Evolutionary conservation across 1,140 invertebrate species (phyloP), one percentile per base, ranked within the genome.

Genomic region (Galendromus occidentalis): DNA sequence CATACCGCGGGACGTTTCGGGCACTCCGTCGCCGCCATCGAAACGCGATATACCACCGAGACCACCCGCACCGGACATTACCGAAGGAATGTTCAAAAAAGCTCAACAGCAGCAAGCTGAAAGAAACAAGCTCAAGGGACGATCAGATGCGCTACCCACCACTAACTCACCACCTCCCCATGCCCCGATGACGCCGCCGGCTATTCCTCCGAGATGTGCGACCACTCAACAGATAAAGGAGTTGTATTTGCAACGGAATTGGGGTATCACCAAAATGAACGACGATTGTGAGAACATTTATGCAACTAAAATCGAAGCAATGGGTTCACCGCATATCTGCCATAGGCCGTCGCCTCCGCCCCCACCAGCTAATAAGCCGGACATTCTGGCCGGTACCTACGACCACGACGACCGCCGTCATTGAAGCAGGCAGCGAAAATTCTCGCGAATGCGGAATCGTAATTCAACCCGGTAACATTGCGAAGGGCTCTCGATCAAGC

Each of bases 91-190:
- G 51, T 59, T 59, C 22, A 59, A 59, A 22, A 59, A 59, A 33
- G 51, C 51, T 17, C 51, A 59, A 25, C 51, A 59, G 33, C 51
- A 59, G 20, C 51, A 59, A 33, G 51, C 51, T 59, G 51, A 59
- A 59, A 25, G 51, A 17, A 59, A 59, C 22, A 59, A 59, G 51
- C 51, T 59, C 14, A 59, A 59, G 9, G 25, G 33, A 33, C 25
- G 25, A 33, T 25, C 22, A 29, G 25, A 17, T 17, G n/a, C 51
- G 25, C 7, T 18, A n/a, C 12, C 42, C 12, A 44, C 45, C 18
- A 59, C 51, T 22, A 33, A 33, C 9, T 29, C 25, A 14, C 51
- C 14, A 59, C 14, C 25, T 33, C 25, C 25, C 33, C 51, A 59
- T 22, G 33, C 33, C 9, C 33, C 33, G 9, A 39, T 39, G 33